A percentile compares a stretch with the other conserved stretches of the same genome.
Conservation (phyloP, 1,140 invertebrate species). For the Microplitis mediator region DNA sequence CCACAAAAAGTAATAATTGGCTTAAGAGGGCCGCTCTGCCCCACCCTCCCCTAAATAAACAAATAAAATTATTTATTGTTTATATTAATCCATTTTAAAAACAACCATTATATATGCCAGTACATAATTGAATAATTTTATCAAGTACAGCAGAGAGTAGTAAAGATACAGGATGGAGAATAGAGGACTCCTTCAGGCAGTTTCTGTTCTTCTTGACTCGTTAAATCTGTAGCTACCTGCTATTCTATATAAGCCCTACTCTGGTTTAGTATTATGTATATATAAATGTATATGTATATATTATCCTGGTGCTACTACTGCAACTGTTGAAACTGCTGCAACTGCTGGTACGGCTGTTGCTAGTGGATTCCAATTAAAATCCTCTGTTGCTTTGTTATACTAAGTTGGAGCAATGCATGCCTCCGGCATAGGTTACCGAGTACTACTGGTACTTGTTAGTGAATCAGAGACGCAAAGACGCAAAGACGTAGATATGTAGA, state of each 20-base stretch:
- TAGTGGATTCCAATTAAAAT: constrained; percentile 21
- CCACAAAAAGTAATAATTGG: too few species aligned
- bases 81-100: too few species aligned
- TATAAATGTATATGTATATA: too few species aligned
- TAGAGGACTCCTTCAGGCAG: constrained; percentile 1
- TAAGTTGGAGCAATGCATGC: constrained; percentile 4
- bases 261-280: too few species aligned
- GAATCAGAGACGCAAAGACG: background rate
- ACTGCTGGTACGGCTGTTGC: too few species aligned
- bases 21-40: too few species aligned
- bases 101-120: too few species aligned
- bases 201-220: constrained; percentile 11
- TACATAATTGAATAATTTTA: background rate
- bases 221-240: background rate
- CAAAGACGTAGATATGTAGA: background rate
- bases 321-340: too few species aligned
- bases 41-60: too few species aligned
- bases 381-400: constrained; percentile 2
- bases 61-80: too few species aligned
- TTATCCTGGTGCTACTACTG: background rate
- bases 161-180: background rate
- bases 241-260: too few species aligned
- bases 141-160: background rate
- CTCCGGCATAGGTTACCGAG: constrained; percentile 1
- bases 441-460: background rate